These are phyloP conservation scores for Drosophila nigritarsus DNA, from an alignment of 2,888 invertebrate genomes.

Conservation along the genomic window DNA sequence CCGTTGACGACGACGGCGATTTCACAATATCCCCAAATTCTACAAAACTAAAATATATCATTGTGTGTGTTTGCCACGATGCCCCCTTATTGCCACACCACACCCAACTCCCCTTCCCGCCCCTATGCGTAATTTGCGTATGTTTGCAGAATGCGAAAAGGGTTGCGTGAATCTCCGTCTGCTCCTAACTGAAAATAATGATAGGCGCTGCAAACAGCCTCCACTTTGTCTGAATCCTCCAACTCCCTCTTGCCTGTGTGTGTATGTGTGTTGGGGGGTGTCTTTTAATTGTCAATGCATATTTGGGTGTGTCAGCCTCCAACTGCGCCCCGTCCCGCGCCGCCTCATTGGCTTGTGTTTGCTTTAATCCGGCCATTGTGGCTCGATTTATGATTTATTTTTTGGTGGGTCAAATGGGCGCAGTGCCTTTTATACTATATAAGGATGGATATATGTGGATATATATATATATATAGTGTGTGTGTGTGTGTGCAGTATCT, in stretches of 20 bases:
- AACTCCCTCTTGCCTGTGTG: not conserved
- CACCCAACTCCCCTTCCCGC: not conserved
- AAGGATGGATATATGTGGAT: not conserved
- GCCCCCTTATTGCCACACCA: not conserved
- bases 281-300: constrained; percentile 77
- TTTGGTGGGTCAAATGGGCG: constrained; percentile 52
- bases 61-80: constrained; percentile 23
- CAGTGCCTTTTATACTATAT: constrained; percentile 17
- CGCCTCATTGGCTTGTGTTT: constrained; percentile 49
- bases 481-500: constrained; percentile 1
- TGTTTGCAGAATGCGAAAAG: constrained; percentile 61
- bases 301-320: constrained; percentile 43
- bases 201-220: constrained; percentile 45
- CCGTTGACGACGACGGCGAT: constrained; percentile 52
- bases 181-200: constrained; percentile 70
- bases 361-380: constrained; percentile 60
- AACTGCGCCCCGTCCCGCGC: not conserved
- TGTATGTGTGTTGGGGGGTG: not conserved
- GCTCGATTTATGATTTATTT: constrained; percentile 76
- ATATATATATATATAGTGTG: not conserved
- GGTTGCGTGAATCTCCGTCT: constrained; percentile 39
- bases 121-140: constrained; percentile 72
- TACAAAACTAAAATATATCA: constrained; percentile 69
- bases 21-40: constrained; percentile 55
- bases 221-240: constrained; percentile 9